Base-by-base conservation (phyloP, 2,797 vertebrate genomes). In the Anabas testudineus region DNA sequence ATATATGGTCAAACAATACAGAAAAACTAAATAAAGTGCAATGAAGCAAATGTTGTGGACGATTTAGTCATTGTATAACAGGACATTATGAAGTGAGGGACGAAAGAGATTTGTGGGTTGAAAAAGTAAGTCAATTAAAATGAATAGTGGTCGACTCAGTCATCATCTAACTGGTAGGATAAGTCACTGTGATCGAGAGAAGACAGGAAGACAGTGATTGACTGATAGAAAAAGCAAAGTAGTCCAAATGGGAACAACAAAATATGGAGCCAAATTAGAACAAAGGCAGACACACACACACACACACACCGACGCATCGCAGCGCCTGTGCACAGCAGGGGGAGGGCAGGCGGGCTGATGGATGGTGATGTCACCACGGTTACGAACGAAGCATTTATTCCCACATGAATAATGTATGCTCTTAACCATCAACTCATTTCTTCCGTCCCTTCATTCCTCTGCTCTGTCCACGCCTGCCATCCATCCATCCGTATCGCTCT, bases 321-420 rank as follows among this genome's bases (percentile, higher is more conserved):
- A 5, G 22, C 14, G 5, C 32, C 26, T 3, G 46, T 3, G 15
- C 47, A 10, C 12, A 0, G 46, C 0, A 0, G 43, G 10, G 36
- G 53, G 57, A 39, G 43, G 42, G 22, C 36, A 43, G 56, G 57
- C 46, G 0, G 24, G 36, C 74, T 88, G 87, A 89, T 88, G 79
- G 80, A 88, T 87, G 78, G 43, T 74, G 80, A 82, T 83, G 87
- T 86, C 82, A 64, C 72, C 59, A 26, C 19, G 9, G 74, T 77
- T 71, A 83, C 43, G n/a, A 67, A 57, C 15, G 28, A 68, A 74
- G 69, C 85, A 83, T 87, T 87, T 85, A 75, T 71, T 62, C 62
- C 65, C 0, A 14, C 48, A 78, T 88, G 82, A 89, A 88, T 87
- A 79, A 89, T 88, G 81, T 55, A 82, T 42, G 68, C 70, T 53